Evolutionary conservation across 2,797 vertebrate species (phyloP).

Genomic region (Malurus splendens): DNA sequence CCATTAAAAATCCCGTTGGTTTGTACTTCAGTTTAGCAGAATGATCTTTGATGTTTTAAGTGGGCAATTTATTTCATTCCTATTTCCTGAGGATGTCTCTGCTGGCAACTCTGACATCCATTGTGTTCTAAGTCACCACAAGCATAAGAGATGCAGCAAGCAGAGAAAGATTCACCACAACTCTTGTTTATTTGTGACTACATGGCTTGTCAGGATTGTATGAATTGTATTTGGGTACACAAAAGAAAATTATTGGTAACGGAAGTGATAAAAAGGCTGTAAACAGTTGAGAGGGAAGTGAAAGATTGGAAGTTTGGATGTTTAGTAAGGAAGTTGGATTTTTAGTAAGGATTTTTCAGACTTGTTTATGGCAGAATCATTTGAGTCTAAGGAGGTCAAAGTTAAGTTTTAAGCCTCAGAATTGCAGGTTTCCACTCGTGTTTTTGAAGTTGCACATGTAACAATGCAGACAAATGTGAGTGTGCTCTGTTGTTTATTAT

Average conservation of each 20-base stretch:
- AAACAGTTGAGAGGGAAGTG: neutral
- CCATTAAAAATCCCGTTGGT: conserved; percentile 20
- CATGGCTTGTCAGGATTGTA: neutral
- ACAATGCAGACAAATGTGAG: neutral
- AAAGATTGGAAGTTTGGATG: neutral
- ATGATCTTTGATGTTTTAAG: conserved; percentile 13
- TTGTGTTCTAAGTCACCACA: neutral
- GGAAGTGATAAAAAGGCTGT: neutral
- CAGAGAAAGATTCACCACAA: neutral
- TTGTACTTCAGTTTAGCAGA: conserved; percentile 36
- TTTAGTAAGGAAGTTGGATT: neutral
- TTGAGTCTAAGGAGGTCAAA: neutral
- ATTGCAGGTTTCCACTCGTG: neutral
- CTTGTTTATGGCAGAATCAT: neutral
- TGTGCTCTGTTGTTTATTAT: neutral
- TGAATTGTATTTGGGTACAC: neutral
- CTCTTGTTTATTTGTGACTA: neutral
- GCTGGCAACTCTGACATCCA: neutral
- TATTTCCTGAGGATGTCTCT: neutral
- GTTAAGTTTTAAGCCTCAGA: neutral
- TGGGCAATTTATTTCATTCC: neutral
- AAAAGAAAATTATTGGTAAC: neutral
- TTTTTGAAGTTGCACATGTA: neutral
- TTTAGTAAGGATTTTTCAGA: neutral
- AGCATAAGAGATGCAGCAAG: neutral